Evolutionary conservation across 2,797 vertebrate genomes (phyloP).

Genomic region (Alexandromys oeconomus): DNA sequence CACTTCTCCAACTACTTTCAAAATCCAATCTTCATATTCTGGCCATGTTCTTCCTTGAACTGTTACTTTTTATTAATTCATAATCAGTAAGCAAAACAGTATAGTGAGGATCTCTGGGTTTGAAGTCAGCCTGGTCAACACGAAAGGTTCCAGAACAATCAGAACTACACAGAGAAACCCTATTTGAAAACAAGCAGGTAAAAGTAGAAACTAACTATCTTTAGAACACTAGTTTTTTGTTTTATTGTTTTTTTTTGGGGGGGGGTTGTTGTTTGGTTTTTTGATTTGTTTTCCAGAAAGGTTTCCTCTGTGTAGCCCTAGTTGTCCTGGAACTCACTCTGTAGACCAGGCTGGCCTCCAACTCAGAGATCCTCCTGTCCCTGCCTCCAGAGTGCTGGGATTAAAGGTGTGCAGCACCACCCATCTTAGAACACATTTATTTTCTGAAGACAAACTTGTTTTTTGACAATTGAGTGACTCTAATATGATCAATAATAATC

Average conservation of each 20-base stretch:
- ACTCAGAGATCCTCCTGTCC: background rate
- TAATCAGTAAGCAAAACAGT: slow-evolving; percentile 56
- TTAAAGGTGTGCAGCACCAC: background rate
- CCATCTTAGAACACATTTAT: background rate
- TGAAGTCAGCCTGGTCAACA: background rate
- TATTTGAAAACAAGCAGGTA: background rate
- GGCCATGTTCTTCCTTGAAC: slow-evolving; percentile 55
- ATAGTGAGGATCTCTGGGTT: background rate
- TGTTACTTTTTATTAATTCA: slow-evolving; percentile 47
- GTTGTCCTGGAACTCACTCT: background rate
- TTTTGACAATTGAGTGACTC: slow-evolving; percentile 47
- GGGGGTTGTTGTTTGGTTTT: background rate
- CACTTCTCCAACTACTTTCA: slow-evolving; percentile 51
- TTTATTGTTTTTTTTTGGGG: background rate
- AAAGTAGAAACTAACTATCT: slow-evolving; percentile 43
- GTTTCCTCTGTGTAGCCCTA: background rate
- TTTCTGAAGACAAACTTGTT: slow-evolving; percentile 7
- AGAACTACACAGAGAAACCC: background rate
- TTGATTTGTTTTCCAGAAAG: background rate
- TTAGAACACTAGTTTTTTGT: background rate
- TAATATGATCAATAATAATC: slow-evolving; percentile 63
- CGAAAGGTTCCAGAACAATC: background rate
- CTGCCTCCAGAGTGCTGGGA: background rate
- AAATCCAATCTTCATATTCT: slow-evolving; percentile 62
- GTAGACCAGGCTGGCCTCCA: background rate